phyloP scores from a whole-genome alignment of 2,888 invertebrate genomes.

The Dasysyrphus albostriatus region DNA sequence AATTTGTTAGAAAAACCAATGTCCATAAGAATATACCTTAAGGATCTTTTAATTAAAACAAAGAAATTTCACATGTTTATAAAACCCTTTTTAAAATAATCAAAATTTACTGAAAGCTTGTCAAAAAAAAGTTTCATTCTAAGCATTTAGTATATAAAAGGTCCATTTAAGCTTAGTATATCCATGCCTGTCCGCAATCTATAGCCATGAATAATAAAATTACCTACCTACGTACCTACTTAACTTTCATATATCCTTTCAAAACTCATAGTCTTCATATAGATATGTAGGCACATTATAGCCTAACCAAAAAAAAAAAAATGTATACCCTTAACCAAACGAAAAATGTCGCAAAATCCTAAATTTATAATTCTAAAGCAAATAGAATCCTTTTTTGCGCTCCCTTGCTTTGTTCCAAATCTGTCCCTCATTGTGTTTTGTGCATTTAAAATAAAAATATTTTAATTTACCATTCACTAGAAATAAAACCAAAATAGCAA shows the following conservation, averaged over 20 bases:
- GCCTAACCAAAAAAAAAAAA: slow-evolving; percentile 19
- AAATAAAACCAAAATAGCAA: slow-evolving; percentile 34
- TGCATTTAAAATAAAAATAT: slow-evolving; percentile 51
- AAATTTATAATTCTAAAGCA: slow-evolving; percentile 76
- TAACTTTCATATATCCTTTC: slow-evolving; percentile 20
- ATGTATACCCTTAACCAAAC: slow-evolving; percentile 57
- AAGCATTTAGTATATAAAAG: neutral
- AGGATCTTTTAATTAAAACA: slow-evolving; percentile 59
- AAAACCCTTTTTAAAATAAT: slow-evolving; percentile 10
- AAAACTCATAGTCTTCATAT: slow-evolving; percentile 56
- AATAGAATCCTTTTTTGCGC: slow-evolving; percentile 65
- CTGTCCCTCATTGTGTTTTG: slow-evolving; percentile 31
- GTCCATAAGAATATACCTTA: neutral
- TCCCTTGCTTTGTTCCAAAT: slow-evolving; percentile 43
- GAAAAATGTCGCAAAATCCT: slow-evolving; percentile 75
- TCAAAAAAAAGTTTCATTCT: neutral
- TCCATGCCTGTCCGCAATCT: slow-evolving; percentile 24
- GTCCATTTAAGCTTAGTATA: neutral
- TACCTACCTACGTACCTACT: neutral
- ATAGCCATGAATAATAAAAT: slow-evolving; percentile 54
- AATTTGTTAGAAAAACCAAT: neutral
- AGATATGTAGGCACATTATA: slow-evolving; percentile 17
- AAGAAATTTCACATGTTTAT: slow-evolving; percentile 7
- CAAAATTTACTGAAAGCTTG: slow-evolving; percentile 17
- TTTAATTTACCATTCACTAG: slow-evolving; percentile 68